Conservation (phyloP, 2,888 invertebrate species). For the Caprella mutica region DNA sequence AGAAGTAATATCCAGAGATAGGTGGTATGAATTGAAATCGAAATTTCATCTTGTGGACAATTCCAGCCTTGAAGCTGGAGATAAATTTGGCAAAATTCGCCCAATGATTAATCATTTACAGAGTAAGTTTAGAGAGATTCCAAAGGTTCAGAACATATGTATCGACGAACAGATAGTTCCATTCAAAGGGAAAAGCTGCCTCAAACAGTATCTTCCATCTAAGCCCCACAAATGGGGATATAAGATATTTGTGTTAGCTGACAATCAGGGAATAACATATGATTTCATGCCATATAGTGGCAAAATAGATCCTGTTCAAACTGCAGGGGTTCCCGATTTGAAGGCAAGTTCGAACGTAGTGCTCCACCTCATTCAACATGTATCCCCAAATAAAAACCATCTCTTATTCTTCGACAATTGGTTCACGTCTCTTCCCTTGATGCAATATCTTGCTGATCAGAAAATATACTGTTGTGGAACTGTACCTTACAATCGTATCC, state of each 20-base stretch:
- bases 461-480: constrained; percentile 11
- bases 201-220: constrained; percentile 7
- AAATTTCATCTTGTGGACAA: constrained; percentile 2
- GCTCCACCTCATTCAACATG: background rate
- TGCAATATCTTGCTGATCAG: background rate
- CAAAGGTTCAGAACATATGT: background rate
- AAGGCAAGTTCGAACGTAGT: constrained; percentile 8
- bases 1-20: background rate
- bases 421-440: background rate
- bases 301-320: constrained; percentile 8
- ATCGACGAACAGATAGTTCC: constrained; percentile 13
- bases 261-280: background rate
- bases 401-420: background rate
- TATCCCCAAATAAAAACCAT: background rate
- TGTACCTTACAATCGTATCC: background rate
- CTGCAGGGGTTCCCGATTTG: constrained; percentile 6
- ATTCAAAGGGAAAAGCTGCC: background rate
- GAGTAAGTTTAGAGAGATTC: constrained; percentile 1
- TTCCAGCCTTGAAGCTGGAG: background rate
- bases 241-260: constrained; percentile 6
- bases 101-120: background rate
- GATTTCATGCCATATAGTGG: constrained; percentile 11
- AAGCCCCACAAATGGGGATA: constrained; percentile 11
- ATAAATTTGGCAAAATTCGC: background rate
- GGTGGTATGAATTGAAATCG: background rate